Base-by-base conservation (phyloP, 2,888 invertebrate species). In the Hermodice carunculata region DNA sequence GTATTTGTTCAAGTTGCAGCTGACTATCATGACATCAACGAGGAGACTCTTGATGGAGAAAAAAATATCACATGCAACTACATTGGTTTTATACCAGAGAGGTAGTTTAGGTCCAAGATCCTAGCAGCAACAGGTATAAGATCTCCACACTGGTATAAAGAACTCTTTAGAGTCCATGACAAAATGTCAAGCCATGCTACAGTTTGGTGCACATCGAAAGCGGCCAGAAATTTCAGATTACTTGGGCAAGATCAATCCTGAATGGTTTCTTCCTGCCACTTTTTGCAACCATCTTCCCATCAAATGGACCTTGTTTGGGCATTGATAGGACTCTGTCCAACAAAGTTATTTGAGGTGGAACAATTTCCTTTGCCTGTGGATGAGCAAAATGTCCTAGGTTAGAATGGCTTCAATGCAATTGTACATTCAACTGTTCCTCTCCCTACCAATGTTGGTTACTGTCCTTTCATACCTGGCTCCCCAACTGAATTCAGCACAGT, bases 11-110 rank as follows among this genome's bases (percentile, higher is more conserved):
- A 51, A 28, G 51, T 19, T 6, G 51, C 51, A 8, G 51, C 6
- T 8, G 51, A 51, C 51, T 26, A 51, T 29, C 8, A 28, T 28
- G 28, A 51, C 51, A 51, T 26, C 11, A 51, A 51, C 28, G 51
- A 51, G 51, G 51, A 51, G 29, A 51, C 51, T 19, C 8, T 51
- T 14, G 51, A 51, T 51, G 51, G 24, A n/a, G n/a, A 11, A 51
- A 51, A 28, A 28, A 51, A 22, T 26, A 22, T n/a, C n/a, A n/a
- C n/a, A n/a, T n/a, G n/a, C n/a, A n/a, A n/a, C n/a, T n/a, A n/a
- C n/a, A n/a, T n/a, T n/a, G n/a, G n/a, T n/a, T n/a, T n/a, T n/a
- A n/a, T n/a, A n/a, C n/a, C n/a, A n/a, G n/a, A n/a, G n/a, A n/a
- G n/a, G n/a, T n/a, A n/a, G n/a, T n/a, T n/a, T n/a, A n/a, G n/a